Conservation (phyloP, 1,140 invertebrate species). For the Anoplolepis gracilipes region DNA sequence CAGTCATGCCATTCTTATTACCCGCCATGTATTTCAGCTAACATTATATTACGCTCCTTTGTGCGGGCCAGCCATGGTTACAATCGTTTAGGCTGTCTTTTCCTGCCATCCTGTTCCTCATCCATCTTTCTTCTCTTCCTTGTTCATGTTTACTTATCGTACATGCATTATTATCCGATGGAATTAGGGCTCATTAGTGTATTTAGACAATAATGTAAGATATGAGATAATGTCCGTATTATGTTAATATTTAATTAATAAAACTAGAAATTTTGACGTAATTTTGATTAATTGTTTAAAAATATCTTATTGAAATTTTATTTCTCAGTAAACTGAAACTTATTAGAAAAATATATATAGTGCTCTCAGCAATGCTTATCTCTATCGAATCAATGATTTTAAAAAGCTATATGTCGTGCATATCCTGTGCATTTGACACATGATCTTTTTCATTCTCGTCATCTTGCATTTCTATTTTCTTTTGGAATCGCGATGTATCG, state of each 20-base stretch:
- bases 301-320: neutral
- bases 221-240: neutral
- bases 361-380: too few species aligned
- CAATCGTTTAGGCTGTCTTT: conserved; percentile 38
- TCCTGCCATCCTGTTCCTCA: neutral
- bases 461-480: neutral
- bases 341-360: neutral
- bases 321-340: neutral
- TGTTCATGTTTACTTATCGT: neutral
- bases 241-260: neutral
- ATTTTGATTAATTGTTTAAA: neutral
- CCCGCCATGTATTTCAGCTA: conserved; percentile 11
- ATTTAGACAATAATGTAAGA: neutral
- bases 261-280: neutral
- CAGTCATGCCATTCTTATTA: conserved; percentile 42
- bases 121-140: neutral
- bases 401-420: conserved; percentile 26
- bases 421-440: conserved; percentile 17
- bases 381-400: conserved; percentile 10
- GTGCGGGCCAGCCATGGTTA: conserved; percentile 8
- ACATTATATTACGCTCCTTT: conserved; percentile 53
- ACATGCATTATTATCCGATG: neutral
- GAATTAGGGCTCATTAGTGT: conserved; percentile 1
- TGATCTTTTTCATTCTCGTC: conserved; percentile 38
- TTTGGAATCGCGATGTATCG: conserved; percentile 23